Base-by-base conservation (phyloP, 2,888 invertebrate genomes). In the Eupeodes luniger region DNA sequence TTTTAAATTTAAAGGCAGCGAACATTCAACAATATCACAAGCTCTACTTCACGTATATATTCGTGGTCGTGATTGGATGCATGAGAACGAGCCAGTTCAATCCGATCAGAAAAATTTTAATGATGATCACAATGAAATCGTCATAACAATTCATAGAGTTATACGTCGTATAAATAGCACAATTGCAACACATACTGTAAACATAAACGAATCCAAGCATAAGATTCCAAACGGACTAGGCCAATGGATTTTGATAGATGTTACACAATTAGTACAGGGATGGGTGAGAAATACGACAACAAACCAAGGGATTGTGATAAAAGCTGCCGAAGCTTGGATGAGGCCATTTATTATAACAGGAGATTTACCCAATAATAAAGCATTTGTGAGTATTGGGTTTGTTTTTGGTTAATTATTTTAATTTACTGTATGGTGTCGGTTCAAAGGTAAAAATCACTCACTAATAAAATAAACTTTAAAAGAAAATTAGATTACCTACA, bases 281-380 rank as follows among this genome's bases (percentile, higher is more conserved):
- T 97, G 97, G 96, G 96, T 96, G 92, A 96, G 96, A 90, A 95
- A 96, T 92, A 96, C 96, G 4, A 94, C 96, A 80, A 96, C 96
- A 91, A 96, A 96, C 92, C 95, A 96, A 91, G 97, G 97, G 57
- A 95, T 98, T 91, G 95, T 97, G 34, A 95, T 98, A 90, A 96
- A 96, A 93, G 95, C 95, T 90, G 95, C 95, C 91, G 95, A 95
- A 92, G 94, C 94, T 89, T 95, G 94, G 93, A 95, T 95, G 92
- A 94, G 95, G 92, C 95, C 95, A 90, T 94, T 96, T 90, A 95
- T 96, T 64, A 96, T 96, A 90, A 96, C 96, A n/a, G 96, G 96
- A 16, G 92, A 92, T 62, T 90, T 79, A 19, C 72, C 90, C 92
- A 95, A 95, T 69, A 96, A 93, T 93, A 95, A 94, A 91, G 95